Conservation (phyloP, 2,797 vertebrate species). For the Sebastes oblongus region DNA sequence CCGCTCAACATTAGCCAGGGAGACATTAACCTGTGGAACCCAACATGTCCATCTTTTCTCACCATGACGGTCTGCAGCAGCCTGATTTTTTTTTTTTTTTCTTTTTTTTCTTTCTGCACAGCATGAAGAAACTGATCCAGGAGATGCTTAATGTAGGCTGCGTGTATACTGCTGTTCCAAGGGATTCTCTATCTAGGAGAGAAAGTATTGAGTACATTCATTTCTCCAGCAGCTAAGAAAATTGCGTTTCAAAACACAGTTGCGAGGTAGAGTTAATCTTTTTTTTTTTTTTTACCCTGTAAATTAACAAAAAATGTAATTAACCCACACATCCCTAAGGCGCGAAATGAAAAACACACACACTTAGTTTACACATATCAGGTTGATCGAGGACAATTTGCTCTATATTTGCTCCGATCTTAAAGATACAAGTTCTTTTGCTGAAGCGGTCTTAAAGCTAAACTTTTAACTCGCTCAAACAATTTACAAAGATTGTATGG, state of each 20-base stretch:
- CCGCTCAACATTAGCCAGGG: slow-evolving; percentile 55
- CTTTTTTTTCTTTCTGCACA: not conserved
- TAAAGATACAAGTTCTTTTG: slow-evolving; percentile 13
- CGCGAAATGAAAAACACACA: slow-evolving; percentile 41
- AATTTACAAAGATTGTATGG: slow-evolving; percentile 41
- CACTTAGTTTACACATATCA: slow-evolving; percentile 23
- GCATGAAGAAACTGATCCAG: slow-evolving; percentile 36
- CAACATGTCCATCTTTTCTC: slow-evolving; percentile 61
- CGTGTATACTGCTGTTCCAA: slow-evolving; percentile 26
- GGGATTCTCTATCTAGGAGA: slow-evolving; percentile 23
- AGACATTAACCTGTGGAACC: slow-evolving; percentile 73
- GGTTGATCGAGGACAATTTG: slow-evolving; percentile 37
- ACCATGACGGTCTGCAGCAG: slow-evolving; percentile 31
- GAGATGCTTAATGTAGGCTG: slow-evolving; percentile 33
- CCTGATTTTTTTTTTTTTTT: not conserved
- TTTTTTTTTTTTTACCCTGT: slow-evolving; percentile 5
- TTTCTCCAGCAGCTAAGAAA: slow-evolving; percentile 22
- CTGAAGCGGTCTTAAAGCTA: slow-evolving; percentile 8
- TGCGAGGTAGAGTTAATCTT: slow-evolving; percentile 59
- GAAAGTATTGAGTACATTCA: slow-evolving; percentile 13
- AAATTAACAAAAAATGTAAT: slow-evolving; percentile 60
- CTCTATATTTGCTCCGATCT: slow-evolving; percentile 47
- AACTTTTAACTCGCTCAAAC: slow-evolving; percentile 29
- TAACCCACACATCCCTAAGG: slow-evolving; percentile 47
- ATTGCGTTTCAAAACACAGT: slow-evolving; percentile 35